These are phyloP conservation scores for Dione juno DNA, from an alignment of 2,888 invertebrate genomes.

Conservation along the genomic window DNA sequence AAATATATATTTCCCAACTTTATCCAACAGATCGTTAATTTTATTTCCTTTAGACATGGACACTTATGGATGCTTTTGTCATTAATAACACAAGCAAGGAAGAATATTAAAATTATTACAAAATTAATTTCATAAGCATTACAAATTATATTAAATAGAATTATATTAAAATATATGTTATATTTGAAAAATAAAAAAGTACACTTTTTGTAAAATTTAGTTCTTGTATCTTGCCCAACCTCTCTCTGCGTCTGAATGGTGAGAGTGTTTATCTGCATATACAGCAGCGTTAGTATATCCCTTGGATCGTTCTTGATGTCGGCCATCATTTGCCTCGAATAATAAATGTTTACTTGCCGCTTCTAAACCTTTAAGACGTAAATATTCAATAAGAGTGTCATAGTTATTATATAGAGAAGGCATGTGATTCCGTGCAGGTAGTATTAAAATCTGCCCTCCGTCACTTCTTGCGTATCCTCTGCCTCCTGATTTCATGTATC, in stretches of 20 bases:
- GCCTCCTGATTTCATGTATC: constrained; percentile 71
- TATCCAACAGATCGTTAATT: neutral
- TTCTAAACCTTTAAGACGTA: constrained; percentile 59
- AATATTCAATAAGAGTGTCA: constrained; percentile 66
- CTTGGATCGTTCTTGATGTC: neutral
- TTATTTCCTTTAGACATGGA: no score
- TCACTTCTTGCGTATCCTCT: constrained; percentile 70
- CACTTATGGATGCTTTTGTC: neutral
- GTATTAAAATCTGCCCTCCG: constrained; percentile 70
- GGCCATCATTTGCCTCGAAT: neutral
- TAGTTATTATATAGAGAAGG: constrained; percentile 61
- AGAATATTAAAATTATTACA: neutral
- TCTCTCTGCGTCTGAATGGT: constrained; percentile 9
- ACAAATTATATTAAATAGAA: neutral
- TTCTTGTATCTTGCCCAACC: constrained; percentile 14
- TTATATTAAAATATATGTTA: neutral
- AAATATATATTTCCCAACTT: neutral
- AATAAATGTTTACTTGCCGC: constrained; percentile 44
- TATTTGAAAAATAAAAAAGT: neutral
- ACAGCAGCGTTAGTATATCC: neutral
- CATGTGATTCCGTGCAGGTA: constrained; percentile 59
- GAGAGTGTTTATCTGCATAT: neutral
- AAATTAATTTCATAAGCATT: neutral
- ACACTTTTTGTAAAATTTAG: neutral
- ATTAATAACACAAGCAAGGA: neutral